Conservation (phyloP, 2,888 invertebrate genomes). For the Stegana nigrithorax region DNA sequence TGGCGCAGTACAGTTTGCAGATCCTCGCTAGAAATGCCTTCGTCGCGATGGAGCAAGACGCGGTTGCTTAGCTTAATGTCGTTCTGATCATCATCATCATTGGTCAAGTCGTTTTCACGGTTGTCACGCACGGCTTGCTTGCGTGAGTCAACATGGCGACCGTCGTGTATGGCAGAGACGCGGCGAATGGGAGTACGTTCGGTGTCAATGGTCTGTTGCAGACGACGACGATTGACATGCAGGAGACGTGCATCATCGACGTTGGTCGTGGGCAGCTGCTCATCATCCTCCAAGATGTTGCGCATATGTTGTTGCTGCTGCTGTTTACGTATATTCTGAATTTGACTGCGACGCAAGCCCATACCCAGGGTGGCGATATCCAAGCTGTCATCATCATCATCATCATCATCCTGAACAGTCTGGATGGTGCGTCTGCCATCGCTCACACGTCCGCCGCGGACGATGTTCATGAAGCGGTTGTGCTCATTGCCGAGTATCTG, state of each 20-base stretch:
- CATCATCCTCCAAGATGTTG: no score
- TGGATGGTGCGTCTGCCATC: neutral
- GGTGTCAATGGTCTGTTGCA: conserved; percentile 27
- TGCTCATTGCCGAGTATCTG: neutral
- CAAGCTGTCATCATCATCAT: no score
- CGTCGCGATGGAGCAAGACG: neutral
- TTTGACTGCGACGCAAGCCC: no score
- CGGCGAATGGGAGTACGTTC: conserved; percentile 26
- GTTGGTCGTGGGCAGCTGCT: conserved; percentile 26
- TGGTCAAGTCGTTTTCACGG: conserved; percentile 12
- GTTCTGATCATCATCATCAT: neutral
- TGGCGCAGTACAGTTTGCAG: neutral
- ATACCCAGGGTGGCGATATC: no score
- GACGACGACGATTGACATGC: conserved; percentile 43
- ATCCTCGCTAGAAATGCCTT: neutral
- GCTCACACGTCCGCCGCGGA: conserved; percentile 26
- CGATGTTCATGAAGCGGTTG: conserved; percentile 17
- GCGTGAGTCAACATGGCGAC: conserved; percentile 35
- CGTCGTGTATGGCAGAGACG: conserved; percentile 38
- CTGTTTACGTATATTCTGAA: no score
- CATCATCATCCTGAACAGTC: neutral
- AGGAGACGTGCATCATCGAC: conserved; percentile 46
- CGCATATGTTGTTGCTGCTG: no score
- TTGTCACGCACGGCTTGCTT: no score
- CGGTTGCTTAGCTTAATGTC: neutral